Conservation (phyloP, 1,140 invertebrate genomes). For the Anadara kagoshimensis region DNA sequence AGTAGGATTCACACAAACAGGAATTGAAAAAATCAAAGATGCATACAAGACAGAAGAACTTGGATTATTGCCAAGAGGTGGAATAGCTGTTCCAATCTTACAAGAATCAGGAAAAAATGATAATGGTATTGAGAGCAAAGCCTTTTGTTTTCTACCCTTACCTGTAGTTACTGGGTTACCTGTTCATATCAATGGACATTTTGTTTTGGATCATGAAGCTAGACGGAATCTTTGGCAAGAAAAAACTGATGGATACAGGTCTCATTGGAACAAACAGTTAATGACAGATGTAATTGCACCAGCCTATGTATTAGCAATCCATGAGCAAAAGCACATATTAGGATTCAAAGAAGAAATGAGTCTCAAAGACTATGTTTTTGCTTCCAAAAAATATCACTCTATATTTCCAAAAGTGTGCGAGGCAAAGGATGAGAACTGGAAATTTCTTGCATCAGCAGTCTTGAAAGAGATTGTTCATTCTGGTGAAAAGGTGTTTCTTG, state of each 20-base stretch:
- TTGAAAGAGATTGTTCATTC: neutral
- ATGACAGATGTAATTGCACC: constrained; percentile 3
- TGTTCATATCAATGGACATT: constrained; percentile 70
- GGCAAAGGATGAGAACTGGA: constrained; percentile 23
- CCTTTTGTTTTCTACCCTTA: constrained; percentile 65
- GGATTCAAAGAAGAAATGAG: constrained; percentile 22
- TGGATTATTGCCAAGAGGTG: constrained; percentile 57
- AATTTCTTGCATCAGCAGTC: neutral
- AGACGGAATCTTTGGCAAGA: constrained; percentile 60
- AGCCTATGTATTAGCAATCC: neutral
- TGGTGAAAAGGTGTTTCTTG: neutral
- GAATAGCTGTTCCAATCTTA: constrained; percentile 44
- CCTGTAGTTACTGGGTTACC: constrained; percentile 63
- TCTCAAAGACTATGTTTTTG: constrained; percentile 14
- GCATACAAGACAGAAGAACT: constrained; percentile 40
- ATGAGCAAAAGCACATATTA: constrained; percentile 15
- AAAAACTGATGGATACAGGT: constrained; percentile 28
- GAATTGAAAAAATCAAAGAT: constrained; percentile 18
- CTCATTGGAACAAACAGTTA: constrained; percentile 28
- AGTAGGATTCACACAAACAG: constrained; percentile 47
- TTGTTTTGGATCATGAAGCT: constrained; percentile 68
- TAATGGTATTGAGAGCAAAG: neutral
- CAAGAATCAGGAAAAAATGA: neutral
- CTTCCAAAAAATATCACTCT: constrained; percentile 13
- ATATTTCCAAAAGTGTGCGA: constrained; percentile 26